Base-by-base conservation (phyloP, 2,797 vertebrate genomes). In the Clamator glandarius region DNA sequence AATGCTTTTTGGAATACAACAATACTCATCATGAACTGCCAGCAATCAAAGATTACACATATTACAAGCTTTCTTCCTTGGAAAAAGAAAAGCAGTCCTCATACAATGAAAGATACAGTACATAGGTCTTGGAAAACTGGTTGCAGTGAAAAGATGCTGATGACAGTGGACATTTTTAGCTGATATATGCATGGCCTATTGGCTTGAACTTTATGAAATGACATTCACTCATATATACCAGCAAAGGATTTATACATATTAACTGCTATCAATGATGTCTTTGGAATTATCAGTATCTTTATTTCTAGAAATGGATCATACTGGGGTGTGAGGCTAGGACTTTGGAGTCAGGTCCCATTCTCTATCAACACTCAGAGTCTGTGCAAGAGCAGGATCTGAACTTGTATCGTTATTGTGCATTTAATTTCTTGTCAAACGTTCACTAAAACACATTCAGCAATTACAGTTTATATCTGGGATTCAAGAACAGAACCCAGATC, bases 1-100 rank as follows among this genome's bases (percentile, higher is more conserved):
- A 87, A 67, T 35, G 74, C 55, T 66, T 87, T 91, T 55, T 84
- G 54, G 69, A 70, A 74, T 44, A 75, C 66, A 84, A 35, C 41
- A 72, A 46, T 28, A 63, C 55, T 90, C 31, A 52, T 50, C 73
- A n/a, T 31, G 64, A 93, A 50, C 48, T 64, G 64, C 26, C 84
- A 93, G 75, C 90, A 91, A 74, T 73, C 74, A 80, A 76, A 93
- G 59, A 83, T 10, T n/a, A 89, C 61, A 62, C 21, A 15, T 59
- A 76, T 63, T 59, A 88, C 41, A 84, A 69, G 52, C 24, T 81
- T 68, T 75, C 42, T 70, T 72, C 75, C 44, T 15, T 2, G 6
- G 36, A 23, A 52, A 48, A 64, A 50, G 25, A 46, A 50, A 73
- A 76, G 16, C 52, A 64, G 50, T 51, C 61, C 41, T 77, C 54